phyloP scores from a whole-genome alignment of 2,797 vertebrate species.

The Nasua narica region DNA sequence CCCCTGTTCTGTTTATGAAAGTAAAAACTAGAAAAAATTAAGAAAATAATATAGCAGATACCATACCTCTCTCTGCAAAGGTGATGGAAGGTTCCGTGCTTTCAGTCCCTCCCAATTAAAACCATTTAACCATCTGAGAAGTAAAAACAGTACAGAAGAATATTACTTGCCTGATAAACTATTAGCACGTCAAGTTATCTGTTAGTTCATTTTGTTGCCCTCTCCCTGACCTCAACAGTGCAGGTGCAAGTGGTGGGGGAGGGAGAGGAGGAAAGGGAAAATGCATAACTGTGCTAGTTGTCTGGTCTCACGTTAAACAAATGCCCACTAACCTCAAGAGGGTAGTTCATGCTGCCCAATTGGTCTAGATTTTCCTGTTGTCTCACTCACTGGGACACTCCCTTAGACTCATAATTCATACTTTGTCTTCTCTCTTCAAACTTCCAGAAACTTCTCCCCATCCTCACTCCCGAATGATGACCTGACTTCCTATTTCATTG shows the following conservation, averaged over 20 bases:
- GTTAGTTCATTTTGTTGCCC: background rate
- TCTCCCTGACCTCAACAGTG: background rate
- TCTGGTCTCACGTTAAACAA: background rate
- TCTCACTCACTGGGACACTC: background rate
- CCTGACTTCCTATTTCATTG: background rate
- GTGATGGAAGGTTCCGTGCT: constrained; percentile 87
- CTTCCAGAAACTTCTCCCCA: background rate
- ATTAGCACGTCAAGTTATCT: background rate
- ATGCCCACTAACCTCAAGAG: no score
- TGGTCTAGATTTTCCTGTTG: background rate
- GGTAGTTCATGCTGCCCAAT: background rate
- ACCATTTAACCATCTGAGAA: constrained; percentile 92
- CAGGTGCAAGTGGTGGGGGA: background rate
- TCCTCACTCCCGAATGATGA: background rate
- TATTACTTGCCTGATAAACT: background rate
- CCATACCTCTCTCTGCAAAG: constrained; percentile 92
- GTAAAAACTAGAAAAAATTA: background rate
- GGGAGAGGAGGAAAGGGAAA: background rate
- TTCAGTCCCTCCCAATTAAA: constrained; percentile 96
- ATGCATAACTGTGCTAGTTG: rapidly evolving
- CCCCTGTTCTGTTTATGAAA: background rate
- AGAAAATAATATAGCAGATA: background rate
- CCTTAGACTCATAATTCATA: background rate
- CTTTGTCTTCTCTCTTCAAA: background rate
- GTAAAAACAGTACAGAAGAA: background rate